Percentiles rank a stretch among this genome's conserved stretches.
Conservation (phyloP, 2,797 vertebrate genomes). For the Sebastes hubbsi region DNA sequence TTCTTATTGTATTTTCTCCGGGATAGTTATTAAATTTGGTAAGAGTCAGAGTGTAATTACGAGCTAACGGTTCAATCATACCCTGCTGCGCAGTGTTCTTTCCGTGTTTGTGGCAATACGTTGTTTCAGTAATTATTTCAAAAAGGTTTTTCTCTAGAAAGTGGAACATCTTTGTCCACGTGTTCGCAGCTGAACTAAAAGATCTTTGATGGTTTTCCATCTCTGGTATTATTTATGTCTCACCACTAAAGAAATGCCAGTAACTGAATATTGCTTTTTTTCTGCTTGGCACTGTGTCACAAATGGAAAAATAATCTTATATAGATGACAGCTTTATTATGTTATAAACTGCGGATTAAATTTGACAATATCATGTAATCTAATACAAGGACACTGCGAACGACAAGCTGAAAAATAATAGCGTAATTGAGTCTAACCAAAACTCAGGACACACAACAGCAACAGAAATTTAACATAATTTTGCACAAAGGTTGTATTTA, state of each 20-base stretch:
- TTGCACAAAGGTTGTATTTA: slow-evolving; percentile 1
- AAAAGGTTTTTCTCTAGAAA: not conserved
- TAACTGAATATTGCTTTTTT: slow-evolving; percentile 22
- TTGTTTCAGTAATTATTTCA: not conserved
- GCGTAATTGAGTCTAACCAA: slow-evolving; percentile 5
- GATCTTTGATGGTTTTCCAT: not conserved
- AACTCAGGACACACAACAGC: not conserved
- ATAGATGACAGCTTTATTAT: slow-evolving; percentile 19
- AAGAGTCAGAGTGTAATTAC: slow-evolving; percentile 20
- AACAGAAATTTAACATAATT: not conserved
- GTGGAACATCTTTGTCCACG: not conserved
- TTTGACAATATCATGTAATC: slow-evolving; percentile 18
- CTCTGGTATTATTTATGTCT: not conserved
- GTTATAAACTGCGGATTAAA: slow-evolving; percentile 15
- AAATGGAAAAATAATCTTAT: slow-evolving; percentile 21
- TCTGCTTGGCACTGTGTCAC: slow-evolving; percentile 12
- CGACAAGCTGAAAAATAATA: not conserved
- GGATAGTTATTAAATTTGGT: slow-evolving; percentile 8
- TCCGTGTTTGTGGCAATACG: not conserved
- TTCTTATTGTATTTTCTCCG: slow-evolving; percentile 17
- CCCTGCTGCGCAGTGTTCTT: not conserved
- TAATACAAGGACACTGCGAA: slow-evolving; percentile 14
- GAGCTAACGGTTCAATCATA: slow-evolving; percentile 7
- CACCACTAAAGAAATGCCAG: slow-evolving; percentile 6
- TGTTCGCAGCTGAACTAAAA: not conserved